Percentiles rank a stretch among this genome's conserved stretches.
phyloP scores from a whole-genome alignment of 2,888 invertebrate genomes.

The Chesias legatella region DNA sequence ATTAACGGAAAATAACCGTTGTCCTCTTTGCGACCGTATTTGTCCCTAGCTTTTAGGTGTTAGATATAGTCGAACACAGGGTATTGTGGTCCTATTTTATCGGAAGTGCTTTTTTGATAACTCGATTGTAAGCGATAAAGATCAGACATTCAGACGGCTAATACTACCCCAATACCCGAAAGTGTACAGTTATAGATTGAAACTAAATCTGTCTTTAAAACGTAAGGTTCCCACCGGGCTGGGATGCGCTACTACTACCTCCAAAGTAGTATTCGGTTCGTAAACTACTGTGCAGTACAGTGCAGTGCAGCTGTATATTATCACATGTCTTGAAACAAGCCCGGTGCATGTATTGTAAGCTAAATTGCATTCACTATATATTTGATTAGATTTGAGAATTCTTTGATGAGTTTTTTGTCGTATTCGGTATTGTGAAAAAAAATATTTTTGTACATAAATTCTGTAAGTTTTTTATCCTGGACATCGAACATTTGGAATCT shows the following conservation, averaged over 20 bases:
- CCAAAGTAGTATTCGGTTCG: too few relatives aligned
- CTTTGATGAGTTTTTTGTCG: conserved; percentile 56
- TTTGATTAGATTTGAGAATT: conserved; percentile 55
- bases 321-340: too few relatives aligned
- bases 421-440: conserved; percentile 41
- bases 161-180: conserved; percentile 78
- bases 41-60: conserved; percentile 76
- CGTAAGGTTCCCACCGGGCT: conserved; percentile 49
- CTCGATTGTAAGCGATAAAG: conserved; percentile 61
- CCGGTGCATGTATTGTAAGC: conserved; percentile 56
- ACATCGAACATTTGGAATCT: conserved; percentile 28
- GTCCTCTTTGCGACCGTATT: conserved; percentile 73
- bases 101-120: conserved; percentile 63
- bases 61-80: conserved; percentile 76
- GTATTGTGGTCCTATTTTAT: conserved; percentile 80
- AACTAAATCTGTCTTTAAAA: conserved; percentile 65
- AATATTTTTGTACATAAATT: conserved; percentile 41
- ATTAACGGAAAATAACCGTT: conserved; percentile 27
- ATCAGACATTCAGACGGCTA: conserved; percentile 55
- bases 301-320: neutral
- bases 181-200: conserved; percentile 64
- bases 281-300: too few relatives aligned
- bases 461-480: conserved; percentile 45
- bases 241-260: conserved; percentile 20
- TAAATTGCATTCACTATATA: conserved; percentile 51